phyloP scores from a whole-genome alignment of 1,140 invertebrate genomes.

The Diorhabda carinulata region DNA sequence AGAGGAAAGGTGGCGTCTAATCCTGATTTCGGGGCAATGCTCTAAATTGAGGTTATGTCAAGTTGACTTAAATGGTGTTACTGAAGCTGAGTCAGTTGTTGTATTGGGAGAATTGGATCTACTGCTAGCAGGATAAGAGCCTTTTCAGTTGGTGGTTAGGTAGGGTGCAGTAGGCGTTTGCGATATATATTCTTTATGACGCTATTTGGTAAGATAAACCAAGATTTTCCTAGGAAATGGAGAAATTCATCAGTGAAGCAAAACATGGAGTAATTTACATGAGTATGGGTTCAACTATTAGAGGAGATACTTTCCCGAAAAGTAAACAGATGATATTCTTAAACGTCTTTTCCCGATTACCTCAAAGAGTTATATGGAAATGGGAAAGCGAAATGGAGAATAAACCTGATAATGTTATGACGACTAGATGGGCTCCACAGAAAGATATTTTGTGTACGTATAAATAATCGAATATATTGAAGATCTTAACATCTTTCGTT shows the following conservation, averaged over 20 bases:
- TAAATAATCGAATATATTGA: background rate
- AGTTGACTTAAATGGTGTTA: no score
- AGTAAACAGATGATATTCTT: slow-evolving; percentile 57
- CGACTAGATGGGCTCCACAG: slow-evolving; percentile 68
- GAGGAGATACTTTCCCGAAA: slow-evolving; percentile 57
- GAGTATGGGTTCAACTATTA: slow-evolving; percentile 66
- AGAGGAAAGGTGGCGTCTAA: no score
- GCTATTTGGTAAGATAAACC: no score
- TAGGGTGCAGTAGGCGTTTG: no score
- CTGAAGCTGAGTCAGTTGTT: no score
- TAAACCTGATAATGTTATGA: slow-evolving; percentile 60
- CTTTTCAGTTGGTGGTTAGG: no score
- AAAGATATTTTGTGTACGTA: slow-evolving; percentile 62
- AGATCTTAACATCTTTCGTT: background rate
- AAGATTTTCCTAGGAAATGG: slow-evolving; percentile 47
- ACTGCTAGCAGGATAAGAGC: no score
- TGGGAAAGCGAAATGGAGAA: slow-evolving; percentile 61
- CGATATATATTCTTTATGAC: no score
- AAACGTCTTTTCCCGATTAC: slow-evolving; percentile 55
- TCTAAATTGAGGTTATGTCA: no score
- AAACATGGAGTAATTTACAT: slow-evolving; percentile 61
- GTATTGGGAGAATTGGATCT: no score
- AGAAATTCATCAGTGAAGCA: slow-evolving; percentile 63
- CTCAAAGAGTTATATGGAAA: slow-evolving; percentile 67
- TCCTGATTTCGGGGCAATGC: no score